A percentile compares a stretch with the other conserved stretches of the same genome.
These are phyloP conservation scores for Venturia canescens DNA, from an alignment of 1,140 invertebrate genomes.

Conservation along the genomic window DNA sequence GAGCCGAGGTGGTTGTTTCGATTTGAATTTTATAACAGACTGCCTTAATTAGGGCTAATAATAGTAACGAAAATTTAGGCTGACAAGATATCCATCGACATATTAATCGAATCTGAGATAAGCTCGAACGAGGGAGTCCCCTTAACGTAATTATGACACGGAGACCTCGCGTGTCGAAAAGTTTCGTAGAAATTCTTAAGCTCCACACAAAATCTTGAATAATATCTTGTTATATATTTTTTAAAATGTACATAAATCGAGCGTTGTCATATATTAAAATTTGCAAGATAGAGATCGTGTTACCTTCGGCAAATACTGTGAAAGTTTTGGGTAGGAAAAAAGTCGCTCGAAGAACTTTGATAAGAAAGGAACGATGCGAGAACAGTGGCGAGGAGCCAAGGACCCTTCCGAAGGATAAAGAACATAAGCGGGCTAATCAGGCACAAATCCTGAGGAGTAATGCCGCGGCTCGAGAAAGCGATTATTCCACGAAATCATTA, in stretches of 20 bases:
- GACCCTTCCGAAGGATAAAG: background rate
- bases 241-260: background rate
- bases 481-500: conserved; percentile 11
- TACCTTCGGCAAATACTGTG: background rate
- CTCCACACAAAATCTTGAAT: background rate
- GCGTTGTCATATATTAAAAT: background rate
- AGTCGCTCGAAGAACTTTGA: background rate
- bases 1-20: too few species aligned
- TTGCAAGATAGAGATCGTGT: background rate
- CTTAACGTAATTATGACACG: too few species aligned
- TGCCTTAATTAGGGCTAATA: too few species aligned
- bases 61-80: too few species aligned
- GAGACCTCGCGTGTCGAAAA: background rate
- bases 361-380: background rate
- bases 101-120: too few species aligned
- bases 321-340: background rate
- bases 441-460: too few species aligned
- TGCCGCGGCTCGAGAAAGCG: background rate
- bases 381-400: background rate
- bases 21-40: too few species aligned
- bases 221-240: too few species aligned
- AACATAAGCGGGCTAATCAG: background rate
- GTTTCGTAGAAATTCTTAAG: background rate
- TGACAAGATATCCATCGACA: too few species aligned
- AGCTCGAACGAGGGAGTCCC: too few species aligned